A percentile compares a stretch with the other conserved stretches of the same genome.
Evolutionary conservation across 2,113 vertebrate genomes (phyloP).

Genomic region (Catagonus wagneri): DNA sequence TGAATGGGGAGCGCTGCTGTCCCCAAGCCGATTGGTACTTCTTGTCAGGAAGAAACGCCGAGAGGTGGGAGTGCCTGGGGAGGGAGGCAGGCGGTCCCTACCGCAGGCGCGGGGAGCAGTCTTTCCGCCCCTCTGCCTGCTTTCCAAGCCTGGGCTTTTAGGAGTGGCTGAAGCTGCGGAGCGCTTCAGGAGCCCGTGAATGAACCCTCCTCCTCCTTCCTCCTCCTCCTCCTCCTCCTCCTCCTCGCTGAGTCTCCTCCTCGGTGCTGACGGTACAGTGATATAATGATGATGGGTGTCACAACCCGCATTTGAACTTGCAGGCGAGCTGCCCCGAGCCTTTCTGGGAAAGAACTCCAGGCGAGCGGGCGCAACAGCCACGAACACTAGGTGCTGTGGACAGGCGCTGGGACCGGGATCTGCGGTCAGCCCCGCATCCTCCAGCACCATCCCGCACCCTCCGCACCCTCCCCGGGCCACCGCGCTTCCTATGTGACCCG

Average conservation of each 20-base stretch:
- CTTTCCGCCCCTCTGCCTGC: slow-evolving; percentile 77
- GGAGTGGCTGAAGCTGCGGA: slow-evolving; percentile 81
- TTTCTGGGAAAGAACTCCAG: slow-evolving; percentile 84
- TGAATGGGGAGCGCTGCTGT: slow-evolving; percentile 80
- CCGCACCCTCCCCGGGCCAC: slow-evolving; percentile 59
- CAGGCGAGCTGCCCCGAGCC: slow-evolving; percentile 87
- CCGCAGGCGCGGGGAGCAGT: slow-evolving; percentile 65
- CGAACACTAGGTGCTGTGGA: slow-evolving; percentile 82
- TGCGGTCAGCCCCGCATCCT: slow-evolving; percentile 59
- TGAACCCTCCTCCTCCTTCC: slow-evolving; percentile 91
- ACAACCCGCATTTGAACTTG: slow-evolving; percentile 93
- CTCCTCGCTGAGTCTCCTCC: slow-evolving; percentile 91
- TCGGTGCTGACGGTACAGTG: slow-evolving; percentile 90
- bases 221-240: slow-evolving; percentile 85
- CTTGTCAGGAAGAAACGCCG: slow-evolving; percentile 67
- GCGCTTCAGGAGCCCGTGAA: slow-evolving; percentile 84
- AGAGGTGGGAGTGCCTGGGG: slow-evolving; percentile 81
- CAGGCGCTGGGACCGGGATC: slow-evolving; percentile 60
- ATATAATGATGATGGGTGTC: slow-evolving; percentile 95
- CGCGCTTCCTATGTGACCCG: slow-evolving; percentile 68
- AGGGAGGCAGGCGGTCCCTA: slow-evolving; percentile 78
- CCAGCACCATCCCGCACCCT: slow-evolving; percentile 61
- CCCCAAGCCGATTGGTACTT: slow-evolving; percentile 82
- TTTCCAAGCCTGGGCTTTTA: slow-evolving; percentile 65
- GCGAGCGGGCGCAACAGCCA: slow-evolving; percentile 79